Conservation (phyloP, 2,113 vertebrate genomes). For the Oplegnathus fasciatus region DNA sequence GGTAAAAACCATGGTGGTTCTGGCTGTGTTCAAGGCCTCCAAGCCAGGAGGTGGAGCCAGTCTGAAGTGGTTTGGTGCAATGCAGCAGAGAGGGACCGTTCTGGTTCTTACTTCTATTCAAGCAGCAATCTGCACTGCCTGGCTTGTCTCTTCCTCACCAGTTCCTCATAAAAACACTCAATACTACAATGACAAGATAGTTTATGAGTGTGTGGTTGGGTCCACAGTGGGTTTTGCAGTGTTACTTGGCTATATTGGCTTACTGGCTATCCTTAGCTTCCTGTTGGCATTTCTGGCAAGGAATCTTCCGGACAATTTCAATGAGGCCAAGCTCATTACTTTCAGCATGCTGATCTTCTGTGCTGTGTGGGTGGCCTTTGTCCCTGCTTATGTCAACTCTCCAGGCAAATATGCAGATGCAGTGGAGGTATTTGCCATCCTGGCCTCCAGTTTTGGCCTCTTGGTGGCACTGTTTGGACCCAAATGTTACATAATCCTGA, state of each 20-base stretch:
- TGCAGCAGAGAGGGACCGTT: conserved; percentile 75
- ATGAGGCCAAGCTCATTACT: conserved; percentile 79
- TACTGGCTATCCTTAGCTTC: conserved; percentile 77
- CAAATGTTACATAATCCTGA: conserved; percentile 83
- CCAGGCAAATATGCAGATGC: conserved; percentile 81
- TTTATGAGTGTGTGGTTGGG: conserved; percentile 79
- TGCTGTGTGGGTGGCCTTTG: conserved; percentile 80
- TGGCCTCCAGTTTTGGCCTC: conserved; percentile 84
- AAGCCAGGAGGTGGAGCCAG: conserved; percentile 32
- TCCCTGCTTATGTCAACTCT: conserved; percentile 82
- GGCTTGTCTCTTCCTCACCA: conserved; percentile 63
- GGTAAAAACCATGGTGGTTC: conserved; percentile 65
- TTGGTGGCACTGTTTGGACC: conserved; percentile 80
- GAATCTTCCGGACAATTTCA: conserved; percentile 82
- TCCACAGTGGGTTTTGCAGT: conserved; percentile 74
- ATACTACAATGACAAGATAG: conserved; percentile 72
- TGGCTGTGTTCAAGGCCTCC: conserved; percentile 55
- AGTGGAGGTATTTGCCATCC: conserved; percentile 83
- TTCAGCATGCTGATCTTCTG: conserved; percentile 86
- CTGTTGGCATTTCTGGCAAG: conserved; percentile 79
- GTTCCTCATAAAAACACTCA: conserved; percentile 68
- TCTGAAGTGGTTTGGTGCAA: conserved; percentile 70
- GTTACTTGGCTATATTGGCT: conserved; percentile 77
- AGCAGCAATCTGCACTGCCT: conserved; percentile 68
- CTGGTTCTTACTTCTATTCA: conserved; percentile 66